Evolutionary conservation across 2,888 invertebrate genomes (phyloP).

Genomic region (Diaperis boleti): DNA sequence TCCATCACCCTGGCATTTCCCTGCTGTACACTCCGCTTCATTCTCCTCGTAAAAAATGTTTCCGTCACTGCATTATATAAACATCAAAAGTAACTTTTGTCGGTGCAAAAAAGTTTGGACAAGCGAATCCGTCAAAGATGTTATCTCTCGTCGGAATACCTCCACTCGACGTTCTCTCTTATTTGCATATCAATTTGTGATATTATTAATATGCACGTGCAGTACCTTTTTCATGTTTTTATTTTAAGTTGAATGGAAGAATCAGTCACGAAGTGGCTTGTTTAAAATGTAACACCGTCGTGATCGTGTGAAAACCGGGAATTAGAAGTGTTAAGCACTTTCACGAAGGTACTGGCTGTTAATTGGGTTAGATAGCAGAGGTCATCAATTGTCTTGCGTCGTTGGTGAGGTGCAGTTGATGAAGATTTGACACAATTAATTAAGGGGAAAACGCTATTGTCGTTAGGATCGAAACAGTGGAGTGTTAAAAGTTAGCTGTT

Average conservation of each 20-base stretch:
- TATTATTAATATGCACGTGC: slow-evolving; percentile 37
- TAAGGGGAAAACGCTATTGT: background rate
- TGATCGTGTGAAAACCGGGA: slow-evolving; percentile 39
- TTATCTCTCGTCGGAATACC: too few species aligned
- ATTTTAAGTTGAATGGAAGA: slow-evolving; percentile 5
- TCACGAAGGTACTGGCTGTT: slow-evolving; percentile 28
- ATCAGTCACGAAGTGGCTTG: slow-evolving; percentile 38
- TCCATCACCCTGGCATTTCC: too few species aligned
- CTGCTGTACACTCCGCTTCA: too few species aligned
- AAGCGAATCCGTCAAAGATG: too few species aligned
- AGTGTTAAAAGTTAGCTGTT: background rate
- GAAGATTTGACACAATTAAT: background rate
- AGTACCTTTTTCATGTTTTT: slow-evolving; percentile 14
- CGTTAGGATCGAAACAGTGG: too few species aligned
- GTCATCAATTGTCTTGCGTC: slow-evolving; percentile 31
- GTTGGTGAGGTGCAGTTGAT: slow-evolving; percentile 8
- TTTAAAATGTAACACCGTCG: slow-evolving; percentile 41
- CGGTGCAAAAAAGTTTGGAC: too few species aligned
- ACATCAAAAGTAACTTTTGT: too few species aligned
- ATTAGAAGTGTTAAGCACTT: slow-evolving; percentile 36
- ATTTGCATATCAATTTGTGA: too few species aligned
- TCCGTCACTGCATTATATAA: too few species aligned
- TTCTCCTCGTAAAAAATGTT: too few species aligned
- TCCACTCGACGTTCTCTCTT: too few species aligned
- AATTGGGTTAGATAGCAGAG: slow-evolving; percentile 32